These are phyloP conservation scores for Pangasianodon gigas DNA, from an alignment of 2,113 vertebrate genomes.

Conservation along the genomic window DNA sequence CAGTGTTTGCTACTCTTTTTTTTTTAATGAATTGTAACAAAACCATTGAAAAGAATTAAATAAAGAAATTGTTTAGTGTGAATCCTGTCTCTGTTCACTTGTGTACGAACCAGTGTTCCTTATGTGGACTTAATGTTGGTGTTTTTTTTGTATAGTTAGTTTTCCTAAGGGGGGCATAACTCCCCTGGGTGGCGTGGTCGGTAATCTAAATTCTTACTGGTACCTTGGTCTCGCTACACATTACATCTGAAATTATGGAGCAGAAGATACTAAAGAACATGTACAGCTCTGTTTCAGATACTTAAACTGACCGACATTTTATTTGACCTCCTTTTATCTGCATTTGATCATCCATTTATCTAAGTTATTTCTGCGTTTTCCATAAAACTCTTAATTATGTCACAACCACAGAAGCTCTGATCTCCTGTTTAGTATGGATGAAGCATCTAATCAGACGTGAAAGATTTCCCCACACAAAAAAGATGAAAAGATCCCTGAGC, in stretches of 20 bases:
- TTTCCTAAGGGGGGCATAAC: too few species aligned
- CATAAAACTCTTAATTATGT: not conserved
- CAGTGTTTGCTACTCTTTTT: too few species aligned
- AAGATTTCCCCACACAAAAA: constrained; percentile 51
- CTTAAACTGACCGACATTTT: not conserved
- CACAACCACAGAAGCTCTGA: not conserved
- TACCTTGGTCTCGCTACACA: too few species aligned
- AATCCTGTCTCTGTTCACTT: too few species aligned
- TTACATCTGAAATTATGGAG: constrained; percentile 2
- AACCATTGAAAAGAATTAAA: too few species aligned
- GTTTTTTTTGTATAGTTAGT: too few species aligned
- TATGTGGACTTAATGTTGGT: too few species aligned
- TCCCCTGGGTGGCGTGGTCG: too few species aligned
- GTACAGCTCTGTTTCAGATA: not conserved
- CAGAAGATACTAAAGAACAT: not conserved
- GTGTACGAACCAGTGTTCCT: too few species aligned
- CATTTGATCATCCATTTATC: not conserved
- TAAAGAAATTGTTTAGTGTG: too few species aligned
- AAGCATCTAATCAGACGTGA: constrained; percentile 32
- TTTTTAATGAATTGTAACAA: too few species aligned
- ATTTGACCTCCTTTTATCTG: not conserved
- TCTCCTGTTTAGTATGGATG: constrained; percentile 18
- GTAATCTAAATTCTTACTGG: too few species aligned
- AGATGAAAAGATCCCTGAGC: constrained; percentile 59
- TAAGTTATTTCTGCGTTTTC: not conserved